Conservation (phyloP, 1,140 invertebrate genomes). For the Trichonephila clavata region DNA sequence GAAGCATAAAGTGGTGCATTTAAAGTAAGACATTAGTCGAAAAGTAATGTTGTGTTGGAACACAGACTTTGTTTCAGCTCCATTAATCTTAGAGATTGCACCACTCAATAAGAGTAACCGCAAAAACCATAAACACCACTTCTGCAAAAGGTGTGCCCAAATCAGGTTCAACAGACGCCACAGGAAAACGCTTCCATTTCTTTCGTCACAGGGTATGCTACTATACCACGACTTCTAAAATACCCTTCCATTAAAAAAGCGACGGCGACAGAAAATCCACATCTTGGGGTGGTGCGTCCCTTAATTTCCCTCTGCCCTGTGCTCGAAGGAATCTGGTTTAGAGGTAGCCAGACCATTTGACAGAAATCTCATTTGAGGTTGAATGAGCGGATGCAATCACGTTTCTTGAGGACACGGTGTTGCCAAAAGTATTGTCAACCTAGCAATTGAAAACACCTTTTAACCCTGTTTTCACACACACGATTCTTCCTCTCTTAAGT, state of each 20-base stretch:
- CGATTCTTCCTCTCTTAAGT: not conserved
- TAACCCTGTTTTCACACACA: not conserved
- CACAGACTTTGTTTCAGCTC: not conserved
- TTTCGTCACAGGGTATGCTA: not conserved
- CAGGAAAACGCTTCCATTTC: not conserved
- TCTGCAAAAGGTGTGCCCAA: not conserved
- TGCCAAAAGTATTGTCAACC: not conserved
- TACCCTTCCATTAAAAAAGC: not conserved
- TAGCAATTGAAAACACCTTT: not conserved
- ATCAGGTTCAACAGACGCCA: not conserved
- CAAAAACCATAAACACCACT: not conserved
- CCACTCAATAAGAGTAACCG: not conserved
- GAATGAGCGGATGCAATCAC: not conserved
- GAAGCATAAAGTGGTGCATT: too few species aligned
- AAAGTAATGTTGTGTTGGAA: too few species aligned
- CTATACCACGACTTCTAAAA: not conserved
- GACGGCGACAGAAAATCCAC: not conserved
- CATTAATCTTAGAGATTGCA: not conserved
- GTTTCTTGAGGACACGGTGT: not conserved
- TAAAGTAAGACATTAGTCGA: too few species aligned
- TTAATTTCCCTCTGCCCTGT: not conserved
- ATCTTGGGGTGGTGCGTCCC: not conserved
- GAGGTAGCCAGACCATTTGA: not conserved
- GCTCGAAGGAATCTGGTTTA: not conserved
- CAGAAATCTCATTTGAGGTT: not conserved